These are phyloP conservation scores for Hippocampus guttulatus DNA, from an alignment of 2,113 vertebrate species.

Conservation along the genomic window DNA sequence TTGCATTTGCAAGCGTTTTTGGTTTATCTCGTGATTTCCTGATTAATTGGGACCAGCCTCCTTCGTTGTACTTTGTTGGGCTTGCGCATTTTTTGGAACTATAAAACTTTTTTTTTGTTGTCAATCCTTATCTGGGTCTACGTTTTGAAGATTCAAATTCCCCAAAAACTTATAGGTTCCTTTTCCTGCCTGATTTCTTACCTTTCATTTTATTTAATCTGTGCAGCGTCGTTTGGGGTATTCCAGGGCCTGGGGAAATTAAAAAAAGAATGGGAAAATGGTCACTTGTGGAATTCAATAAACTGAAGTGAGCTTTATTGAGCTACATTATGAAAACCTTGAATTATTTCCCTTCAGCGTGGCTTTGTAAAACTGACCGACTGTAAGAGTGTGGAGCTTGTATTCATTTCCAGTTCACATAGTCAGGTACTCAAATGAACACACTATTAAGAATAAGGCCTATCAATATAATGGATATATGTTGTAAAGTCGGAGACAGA, in stretches of 20 bases:
- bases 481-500: not conserved
- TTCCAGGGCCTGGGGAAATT: slow-evolving; percentile 58
- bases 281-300: not conserved
- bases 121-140: too few relatives aligned
- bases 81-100: too few relatives aligned
- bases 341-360: not conserved
- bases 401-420: not conserved
- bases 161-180: not conserved
- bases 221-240: slow-evolving; percentile 66
- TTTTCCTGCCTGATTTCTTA: slow-evolving; percentile 29
- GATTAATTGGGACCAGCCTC: too few relatives aligned
- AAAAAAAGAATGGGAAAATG: not conserved
- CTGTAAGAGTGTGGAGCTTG: not conserved
- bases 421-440: not conserved
- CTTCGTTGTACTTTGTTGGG: too few relatives aligned
- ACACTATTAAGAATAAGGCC: not conserved
- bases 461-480: not conserved
- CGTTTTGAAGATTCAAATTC: not conserved
- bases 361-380: not conserved
- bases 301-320: not conserved
- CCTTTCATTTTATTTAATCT: slow-evolving; percentile 54
- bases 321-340: not conserved
- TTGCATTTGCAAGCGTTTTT: too few relatives aligned
- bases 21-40: too few relatives aligned
- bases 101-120: too few relatives aligned